These are phyloP conservation scores for Trididemnum clinides DNA, from an alignment of 23 tunicate species.

Conservation along the genomic window DNA sequence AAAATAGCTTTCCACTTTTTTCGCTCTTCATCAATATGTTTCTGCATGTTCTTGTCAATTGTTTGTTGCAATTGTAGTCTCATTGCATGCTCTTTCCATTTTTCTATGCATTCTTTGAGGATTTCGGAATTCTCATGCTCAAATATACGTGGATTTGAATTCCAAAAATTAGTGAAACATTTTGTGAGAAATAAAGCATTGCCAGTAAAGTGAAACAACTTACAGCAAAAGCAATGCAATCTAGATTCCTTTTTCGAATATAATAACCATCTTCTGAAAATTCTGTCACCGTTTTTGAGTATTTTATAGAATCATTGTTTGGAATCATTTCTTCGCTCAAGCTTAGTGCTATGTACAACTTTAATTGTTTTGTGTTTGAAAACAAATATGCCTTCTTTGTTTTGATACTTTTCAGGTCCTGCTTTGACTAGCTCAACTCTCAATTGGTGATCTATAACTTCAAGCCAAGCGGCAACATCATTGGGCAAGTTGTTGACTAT, in stretches of 20 bases:
- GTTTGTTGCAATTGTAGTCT: too few species aligned
- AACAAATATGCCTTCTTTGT: slow-evolving; percentile 44
- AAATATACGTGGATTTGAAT: too few species aligned
- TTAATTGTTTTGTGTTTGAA: slow-evolving; percentile 31
- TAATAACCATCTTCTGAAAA: slow-evolving; percentile 58
- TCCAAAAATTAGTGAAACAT: too few species aligned
- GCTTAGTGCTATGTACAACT: slow-evolving; percentile 48
- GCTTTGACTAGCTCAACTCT: slow-evolving; percentile 59
- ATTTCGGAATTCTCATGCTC: too few species aligned
- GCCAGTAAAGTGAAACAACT: slow-evolving; percentile 53
- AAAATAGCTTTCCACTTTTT: too few species aligned
- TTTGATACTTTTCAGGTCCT: slow-evolving; percentile 61
- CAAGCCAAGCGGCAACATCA: slow-evolving; percentile 54
- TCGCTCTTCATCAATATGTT: too few species aligned
- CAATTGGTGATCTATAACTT: slow-evolving; percentile 54
- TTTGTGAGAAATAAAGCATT: too few species aligned
- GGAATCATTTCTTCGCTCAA: slow-evolving; percentile 48
- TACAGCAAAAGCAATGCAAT: slow-evolving; percentile 36
- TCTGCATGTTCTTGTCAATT: too few species aligned
- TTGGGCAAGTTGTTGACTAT: slow-evolving; percentile 57
- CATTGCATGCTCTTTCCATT: too few species aligned
- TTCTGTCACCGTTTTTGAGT: slow-evolving; percentile 63
- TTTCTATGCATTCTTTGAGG: too few species aligned
- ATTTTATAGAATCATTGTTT: slow-evolving; percentile 43
- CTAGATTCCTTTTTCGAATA: slow-evolving; percentile 54